phyloP scores from a whole-genome alignment of 2,797 vertebrate genomes.

The Coreius guichenoti region DNA sequence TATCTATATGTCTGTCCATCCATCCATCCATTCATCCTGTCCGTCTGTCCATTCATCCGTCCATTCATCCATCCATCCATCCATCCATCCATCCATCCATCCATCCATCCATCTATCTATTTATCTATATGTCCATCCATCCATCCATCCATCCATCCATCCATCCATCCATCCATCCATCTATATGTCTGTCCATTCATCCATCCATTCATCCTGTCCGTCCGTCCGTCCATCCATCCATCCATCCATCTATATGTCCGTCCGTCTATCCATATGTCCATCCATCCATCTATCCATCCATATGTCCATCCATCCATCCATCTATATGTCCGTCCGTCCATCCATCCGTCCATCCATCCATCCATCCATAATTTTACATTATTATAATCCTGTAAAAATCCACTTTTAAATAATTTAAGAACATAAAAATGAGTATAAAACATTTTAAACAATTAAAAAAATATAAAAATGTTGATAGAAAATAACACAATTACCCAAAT shows the following conservation, averaged over 20 bases:
- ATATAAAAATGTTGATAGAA: not conserved
- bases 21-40: no score
- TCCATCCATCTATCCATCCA: no score
- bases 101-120: no score
- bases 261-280: fast-evolving
- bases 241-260: not conserved
- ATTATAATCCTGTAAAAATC: not conserved
- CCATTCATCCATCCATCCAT: no score
- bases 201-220: no score
- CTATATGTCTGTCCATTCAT: fast-evolving
- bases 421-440: not conserved
- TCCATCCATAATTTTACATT: no score
- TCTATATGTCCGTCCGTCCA: fast-evolving
- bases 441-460: not conserved
- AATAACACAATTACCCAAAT: not conserved
- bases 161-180: fast-evolving
- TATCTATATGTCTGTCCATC: fast-evolving
- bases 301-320: no score
- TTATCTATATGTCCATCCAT: fast-evolving
- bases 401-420: not conserved
- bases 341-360: no score
- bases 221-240: no score
- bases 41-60: no score
- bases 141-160: no score
- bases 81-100: fast-evolving